Evolutionary conservation across 2,888 invertebrate species (phyloP).

Genomic region (Clunio marinus): DNA sequence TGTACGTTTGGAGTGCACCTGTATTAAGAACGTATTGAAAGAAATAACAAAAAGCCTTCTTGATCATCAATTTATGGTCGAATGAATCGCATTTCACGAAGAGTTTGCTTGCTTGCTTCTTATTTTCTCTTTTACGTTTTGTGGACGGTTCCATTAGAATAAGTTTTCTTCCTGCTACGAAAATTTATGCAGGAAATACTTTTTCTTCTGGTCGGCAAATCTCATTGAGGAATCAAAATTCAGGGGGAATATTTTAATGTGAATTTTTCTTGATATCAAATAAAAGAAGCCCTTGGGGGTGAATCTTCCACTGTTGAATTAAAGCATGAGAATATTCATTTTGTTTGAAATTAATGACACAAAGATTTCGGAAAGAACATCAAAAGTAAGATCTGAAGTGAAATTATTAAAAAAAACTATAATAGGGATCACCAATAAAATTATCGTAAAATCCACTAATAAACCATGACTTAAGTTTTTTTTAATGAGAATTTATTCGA

Average conservation of each 20-base stretch:
- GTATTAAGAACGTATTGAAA: neutral
- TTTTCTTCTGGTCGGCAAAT: conserved; percentile 18
- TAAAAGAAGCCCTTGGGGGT: neutral
- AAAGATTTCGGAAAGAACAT: too few relatives aligned
- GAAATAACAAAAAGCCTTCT: neutral
- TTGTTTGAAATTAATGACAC: neutral
- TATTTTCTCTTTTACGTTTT: neutral
- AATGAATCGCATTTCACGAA: conserved; percentile 9
- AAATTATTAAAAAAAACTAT: too few relatives aligned
- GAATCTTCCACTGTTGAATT: neutral
- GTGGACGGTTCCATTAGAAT: conserved; percentile 33
- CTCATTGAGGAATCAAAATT: neutral
- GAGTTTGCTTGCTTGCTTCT: too few relatives aligned
- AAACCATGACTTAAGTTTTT: too few relatives aligned
- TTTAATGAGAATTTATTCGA: too few relatives aligned
- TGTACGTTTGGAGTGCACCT: conserved; percentile 6
- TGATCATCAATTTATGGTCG: conserved; percentile 18
- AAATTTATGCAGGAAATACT: conserved; percentile 20
- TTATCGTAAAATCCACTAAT: neutral
- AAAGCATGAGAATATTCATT: neutral
- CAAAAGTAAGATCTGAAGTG: too few relatives aligned
- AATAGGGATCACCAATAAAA: neutral
- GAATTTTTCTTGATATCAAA: too few relatives aligned
- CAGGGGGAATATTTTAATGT: neutral
- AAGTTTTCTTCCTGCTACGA: conserved; percentile 11